These are phyloP conservation scores for Passerculus sandwichensis DNA, from an alignment of 2,797 vertebrate species.

Conservation along the genomic window DNA sequence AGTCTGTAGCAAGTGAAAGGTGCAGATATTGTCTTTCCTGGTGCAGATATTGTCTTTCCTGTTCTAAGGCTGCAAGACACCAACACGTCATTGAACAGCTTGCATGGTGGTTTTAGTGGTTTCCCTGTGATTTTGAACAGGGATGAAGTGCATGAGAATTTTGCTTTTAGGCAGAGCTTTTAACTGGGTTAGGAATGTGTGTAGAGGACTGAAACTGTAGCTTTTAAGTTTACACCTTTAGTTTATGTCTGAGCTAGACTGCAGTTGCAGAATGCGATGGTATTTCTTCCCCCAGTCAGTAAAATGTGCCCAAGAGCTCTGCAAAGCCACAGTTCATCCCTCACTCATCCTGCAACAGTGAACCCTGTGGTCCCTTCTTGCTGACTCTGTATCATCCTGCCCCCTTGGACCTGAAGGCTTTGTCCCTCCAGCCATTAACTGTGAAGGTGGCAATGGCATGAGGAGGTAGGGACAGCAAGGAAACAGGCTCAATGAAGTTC, in stretches of 20 bases:
- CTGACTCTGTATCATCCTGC: neutral
- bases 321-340: neutral
- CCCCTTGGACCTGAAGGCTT: neutral
- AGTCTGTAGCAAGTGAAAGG: neutral
- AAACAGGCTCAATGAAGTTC: neutral
- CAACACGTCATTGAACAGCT: neutral
- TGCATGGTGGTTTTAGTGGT: neutral
- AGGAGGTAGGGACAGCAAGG: neutral
- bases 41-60: neutral
- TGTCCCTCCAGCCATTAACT: neutral
- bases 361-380: neutral
- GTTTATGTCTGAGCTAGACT: neutral
- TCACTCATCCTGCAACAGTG: neutral
- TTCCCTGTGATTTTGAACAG: neutral
- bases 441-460: neutral
- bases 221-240: neutral
- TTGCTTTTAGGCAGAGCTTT: neutral
- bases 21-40: neutral
- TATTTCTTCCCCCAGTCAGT: neutral
- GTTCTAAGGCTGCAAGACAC: neutral
- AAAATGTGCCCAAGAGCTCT: neutral
- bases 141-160: neutral
- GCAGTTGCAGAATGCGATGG: neutral
- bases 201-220: neutral
- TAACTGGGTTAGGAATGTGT: neutral